Conservation (phyloP, 2,113 vertebrate species). For the Ictalurus furcatus region DNA sequence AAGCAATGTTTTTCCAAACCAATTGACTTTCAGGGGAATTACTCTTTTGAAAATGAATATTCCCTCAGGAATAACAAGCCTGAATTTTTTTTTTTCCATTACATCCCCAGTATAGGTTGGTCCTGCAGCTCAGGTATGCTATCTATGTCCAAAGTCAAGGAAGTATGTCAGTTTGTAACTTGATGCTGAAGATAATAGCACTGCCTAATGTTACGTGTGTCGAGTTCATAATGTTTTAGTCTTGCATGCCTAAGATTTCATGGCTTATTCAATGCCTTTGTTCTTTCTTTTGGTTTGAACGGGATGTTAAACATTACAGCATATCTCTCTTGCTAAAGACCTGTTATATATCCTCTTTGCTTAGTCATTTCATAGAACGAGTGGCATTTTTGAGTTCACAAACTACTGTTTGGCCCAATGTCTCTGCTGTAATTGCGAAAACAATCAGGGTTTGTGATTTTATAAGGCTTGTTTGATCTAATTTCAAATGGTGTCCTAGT, state of each 20-base stretch:
- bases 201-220: constrained; percentile 55
- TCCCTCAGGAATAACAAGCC: constrained; percentile 56
- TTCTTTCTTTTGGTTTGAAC: constrained; percentile 51
- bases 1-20: constrained; percentile 52
- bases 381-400: constrained; percentile 60
- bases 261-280: constrained; percentile 25
- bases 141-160: constrained; percentile 58
- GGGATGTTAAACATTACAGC: constrained; percentile 44
- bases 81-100: constrained; percentile 35
- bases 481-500: constrained; percentile 71
- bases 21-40: constrained; percentile 55
- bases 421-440: constrained; percentile 63
- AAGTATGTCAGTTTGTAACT: constrained; percentile 59
- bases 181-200: constrained; percentile 56
- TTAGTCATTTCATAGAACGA: constrained; percentile 59
- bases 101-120: constrained; percentile 57
- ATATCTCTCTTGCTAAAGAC: constrained; percentile 48
- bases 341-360: constrained; percentile 53
- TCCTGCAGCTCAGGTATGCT: constrained; percentile 71
- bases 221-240: constrained; percentile 46
- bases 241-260: constrained; percentile 56
- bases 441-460: constrained; percentile 67
- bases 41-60: constrained; percentile 49
- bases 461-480: constrained; percentile 74
- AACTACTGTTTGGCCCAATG: constrained; percentile 53